Evolutionary conservation across 2,888 invertebrate genomes (phyloP), one percentile per base, ranked within the genome.

Genomic region (Sminthurinus aureus): DNA sequence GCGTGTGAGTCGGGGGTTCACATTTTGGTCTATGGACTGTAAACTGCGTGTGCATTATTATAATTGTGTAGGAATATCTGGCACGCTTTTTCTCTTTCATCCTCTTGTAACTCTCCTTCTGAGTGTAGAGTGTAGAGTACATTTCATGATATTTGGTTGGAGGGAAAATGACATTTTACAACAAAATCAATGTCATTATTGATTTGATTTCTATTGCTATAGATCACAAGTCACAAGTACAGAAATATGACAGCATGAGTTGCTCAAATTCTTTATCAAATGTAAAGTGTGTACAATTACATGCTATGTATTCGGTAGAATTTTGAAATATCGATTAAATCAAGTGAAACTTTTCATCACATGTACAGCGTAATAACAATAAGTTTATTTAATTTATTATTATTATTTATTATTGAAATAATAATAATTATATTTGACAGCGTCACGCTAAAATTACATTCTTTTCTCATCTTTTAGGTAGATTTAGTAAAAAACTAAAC

Each of bases 171-270:
- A 8, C 26, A 20, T 73, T 73, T 20, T 24, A 0, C 15, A 24
- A 20, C 6, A 24, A 73, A 73, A 73, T 73, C 73, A 73, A 18
- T 73, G 73, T 73, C 73, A 73, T 20, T 73, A 73, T 73, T 24
- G 73, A 73, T 73, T 24, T 73, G 15, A 73, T 26, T 73, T 73
- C 38, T 58, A 58, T 18, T 58, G 58, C 58, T 58, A n/a, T n/a
- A 69, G 9, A 24, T n/a, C 69, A n/a, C 69, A n/a, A n/a, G 24
- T 38, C 38, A 38, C 38, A 38, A 38, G 38, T 38, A 6, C 9
- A 58, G 0, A 58, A 15, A 13, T 58, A 58, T 58, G 58, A 13
- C 15, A 9, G 58, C 58, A 18, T 58, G 58, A 58, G 18, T 18
- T 15, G 9, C 9, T 58, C 58, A 2, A 58, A 18, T 9, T 58